These are phyloP conservation scores for Leptarthrus brevirostris DNA, from an alignment of 2,888 invertebrate species.

Conservation along the genomic window DNA sequence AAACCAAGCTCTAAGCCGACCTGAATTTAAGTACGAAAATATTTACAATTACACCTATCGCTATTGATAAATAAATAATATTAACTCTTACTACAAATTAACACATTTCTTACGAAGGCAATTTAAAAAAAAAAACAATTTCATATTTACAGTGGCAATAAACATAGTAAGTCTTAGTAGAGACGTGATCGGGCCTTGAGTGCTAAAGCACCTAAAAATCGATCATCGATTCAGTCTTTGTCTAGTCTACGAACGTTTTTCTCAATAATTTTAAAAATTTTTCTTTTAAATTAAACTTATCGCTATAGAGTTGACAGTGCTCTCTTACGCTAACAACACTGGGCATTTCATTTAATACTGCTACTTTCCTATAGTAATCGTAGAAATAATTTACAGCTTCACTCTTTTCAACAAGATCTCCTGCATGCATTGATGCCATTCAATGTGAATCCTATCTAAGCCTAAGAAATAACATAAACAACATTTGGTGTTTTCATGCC, in stretches of 20 bases:
- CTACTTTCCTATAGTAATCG: conserved; percentile 2
- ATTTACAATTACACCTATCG: neutral
- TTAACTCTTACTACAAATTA: conserved; percentile 47
- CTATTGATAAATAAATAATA: conserved; percentile 43
- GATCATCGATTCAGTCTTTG: conserved; percentile 52
- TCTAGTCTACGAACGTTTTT: conserved; percentile 52
- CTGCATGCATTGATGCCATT: neutral
- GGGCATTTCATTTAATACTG: conserved; percentile 46
- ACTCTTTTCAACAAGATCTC: neutral
- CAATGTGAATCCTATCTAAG: neutral
- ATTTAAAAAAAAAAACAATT: conserved; percentile 21
- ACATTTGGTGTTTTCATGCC: conserved; percentile 40
- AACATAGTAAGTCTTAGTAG: conserved; percentile 44
- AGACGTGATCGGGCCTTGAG: conserved; percentile 7
- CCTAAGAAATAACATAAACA: conserved; percentile 24
- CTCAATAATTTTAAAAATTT: neutral
- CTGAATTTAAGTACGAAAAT: neutral
- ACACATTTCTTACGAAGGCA: conserved; percentile 24
- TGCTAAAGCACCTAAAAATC: conserved; percentile 6
- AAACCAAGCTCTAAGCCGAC: conserved; percentile 26
- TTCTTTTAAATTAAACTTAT: conserved; percentile 22
- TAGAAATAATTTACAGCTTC: conserved; percentile 1
- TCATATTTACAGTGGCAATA: conserved; percentile 39
- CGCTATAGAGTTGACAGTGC: neutral
- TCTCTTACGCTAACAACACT: conserved; percentile 38